Conservation (phyloP, 2,113 vertebrate genomes). For the Nothobranchius kuhntae region DNA sequence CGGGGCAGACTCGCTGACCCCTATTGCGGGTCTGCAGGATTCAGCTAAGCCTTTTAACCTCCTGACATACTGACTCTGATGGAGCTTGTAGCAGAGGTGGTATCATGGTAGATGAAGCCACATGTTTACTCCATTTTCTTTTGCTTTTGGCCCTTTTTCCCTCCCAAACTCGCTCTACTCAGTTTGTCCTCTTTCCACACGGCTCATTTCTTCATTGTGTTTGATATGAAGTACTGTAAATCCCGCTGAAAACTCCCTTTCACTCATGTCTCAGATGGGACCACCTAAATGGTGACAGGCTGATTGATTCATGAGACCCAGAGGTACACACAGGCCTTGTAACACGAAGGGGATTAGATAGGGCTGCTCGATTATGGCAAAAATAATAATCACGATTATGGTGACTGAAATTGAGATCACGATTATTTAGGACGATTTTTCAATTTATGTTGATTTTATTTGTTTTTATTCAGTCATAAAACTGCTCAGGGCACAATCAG, state of each 20-base stretch:
- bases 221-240: constrained; percentile 30
- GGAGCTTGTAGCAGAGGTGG: constrained; percentile 6
- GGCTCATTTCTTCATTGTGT: constrained; percentile 16
- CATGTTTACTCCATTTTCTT: not conserved
- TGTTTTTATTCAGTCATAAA: no score
- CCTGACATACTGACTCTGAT: constrained; percentile 6
- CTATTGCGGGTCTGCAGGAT: constrained; percentile 14
- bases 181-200: not conserved
- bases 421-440: no score
- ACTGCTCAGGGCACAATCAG: no score
- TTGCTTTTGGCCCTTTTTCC: not conserved
- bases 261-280: constrained; percentile 22
- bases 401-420: no score
- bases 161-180: not conserved
- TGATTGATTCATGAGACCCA: constrained; percentile 48
- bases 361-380: no score
- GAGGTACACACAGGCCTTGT: constrained; percentile 30
- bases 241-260: constrained; percentile 37
- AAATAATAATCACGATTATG: no score
- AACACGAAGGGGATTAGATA: no score
- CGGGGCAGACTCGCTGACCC: constrained; percentile 35
- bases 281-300: not conserved
- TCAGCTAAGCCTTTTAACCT: constrained; percentile 37
- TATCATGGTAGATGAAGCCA: constrained; percentile 29
- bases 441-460: no score